These are phyloP conservation scores for Orthosia cruda DNA, from an alignment of 2,888 invertebrate genomes.

Conservation along the genomic window DNA sequence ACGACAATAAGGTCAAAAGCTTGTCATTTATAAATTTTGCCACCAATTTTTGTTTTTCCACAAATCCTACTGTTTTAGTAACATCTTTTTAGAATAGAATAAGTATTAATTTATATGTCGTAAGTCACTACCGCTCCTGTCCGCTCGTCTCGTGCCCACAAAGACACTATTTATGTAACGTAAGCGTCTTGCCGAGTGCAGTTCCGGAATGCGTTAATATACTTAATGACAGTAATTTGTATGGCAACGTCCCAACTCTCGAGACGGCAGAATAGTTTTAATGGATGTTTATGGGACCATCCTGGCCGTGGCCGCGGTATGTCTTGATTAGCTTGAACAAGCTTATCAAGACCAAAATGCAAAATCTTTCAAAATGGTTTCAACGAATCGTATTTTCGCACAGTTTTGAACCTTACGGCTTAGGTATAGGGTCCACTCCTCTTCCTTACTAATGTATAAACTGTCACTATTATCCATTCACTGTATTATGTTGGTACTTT, in stretches of 20 bases:
- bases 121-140: neutral
- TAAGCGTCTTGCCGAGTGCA: conserved; percentile 46
- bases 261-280: conserved; percentile 6
- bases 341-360: neutral
- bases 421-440: neutral
- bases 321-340: conserved; percentile 22
- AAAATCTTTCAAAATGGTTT: neutral
- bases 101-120: too few species aligned
- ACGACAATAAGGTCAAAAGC: too few species aligned
- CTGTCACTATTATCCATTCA: neutral
- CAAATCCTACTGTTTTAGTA: neutral
- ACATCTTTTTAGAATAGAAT: neutral
- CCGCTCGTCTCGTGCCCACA: neutral
- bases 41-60: neutral
- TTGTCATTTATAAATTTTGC: neutral
- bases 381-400: too few species aligned
- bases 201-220: conserved; percentile 65
- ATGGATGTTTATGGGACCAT: conserved; percentile 4
- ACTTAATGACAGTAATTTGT: conserved; percentile 51
- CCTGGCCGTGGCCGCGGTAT: neutral
- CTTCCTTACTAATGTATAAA: neutral
- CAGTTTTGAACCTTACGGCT: neutral
- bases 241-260: conserved; percentile 54
- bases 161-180: conserved; percentile 60
- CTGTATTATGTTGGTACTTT: too few species aligned